Evolutionary conservation across 2,113 vertebrate species (phyloP).

Genomic region (Mustelus asterias): DNA sequence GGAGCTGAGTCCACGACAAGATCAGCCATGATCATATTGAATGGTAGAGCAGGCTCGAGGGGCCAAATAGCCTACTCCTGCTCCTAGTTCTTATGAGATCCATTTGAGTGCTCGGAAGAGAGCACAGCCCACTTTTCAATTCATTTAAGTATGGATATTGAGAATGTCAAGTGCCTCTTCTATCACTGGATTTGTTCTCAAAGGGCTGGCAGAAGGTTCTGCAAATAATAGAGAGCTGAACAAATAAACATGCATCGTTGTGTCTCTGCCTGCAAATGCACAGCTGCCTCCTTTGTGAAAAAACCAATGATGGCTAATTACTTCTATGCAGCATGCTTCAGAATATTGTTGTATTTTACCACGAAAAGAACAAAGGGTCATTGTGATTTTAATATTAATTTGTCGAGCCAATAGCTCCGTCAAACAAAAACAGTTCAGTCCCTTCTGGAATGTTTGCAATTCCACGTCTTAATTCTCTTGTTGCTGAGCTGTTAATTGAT

Average conservation of each 20-base stretch:
- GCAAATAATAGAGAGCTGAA: not conserved
- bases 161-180: constrained; percentile 16
- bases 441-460: not conserved
- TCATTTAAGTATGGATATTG: not conserved
- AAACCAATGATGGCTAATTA: not conserved
- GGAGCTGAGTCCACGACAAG: too few relatives aligned
- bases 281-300: not conserved
- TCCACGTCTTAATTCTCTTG: not conserved
- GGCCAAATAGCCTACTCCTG: too few relatives aligned
- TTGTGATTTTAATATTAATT: not conserved
- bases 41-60: too few relatives aligned
- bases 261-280: not conserved
- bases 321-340: not conserved
- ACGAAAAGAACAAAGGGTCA: not conserved
- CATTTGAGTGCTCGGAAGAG: not conserved
- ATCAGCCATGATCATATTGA: too few relatives aligned
- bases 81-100: not conserved
- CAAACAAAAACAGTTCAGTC: not conserved
- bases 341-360: constrained; percentile 5
- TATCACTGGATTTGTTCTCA: not conserved
- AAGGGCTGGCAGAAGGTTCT: not conserved
- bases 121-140: not conserved
- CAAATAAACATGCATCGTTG: not conserved
- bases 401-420: not conserved
- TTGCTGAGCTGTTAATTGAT: not conserved